Percentiles rank a stretch among this genome's conserved stretches.
Conservation (phyloP, 64 coral and sea anemone species). For the Montipora capricornis region DNA sequence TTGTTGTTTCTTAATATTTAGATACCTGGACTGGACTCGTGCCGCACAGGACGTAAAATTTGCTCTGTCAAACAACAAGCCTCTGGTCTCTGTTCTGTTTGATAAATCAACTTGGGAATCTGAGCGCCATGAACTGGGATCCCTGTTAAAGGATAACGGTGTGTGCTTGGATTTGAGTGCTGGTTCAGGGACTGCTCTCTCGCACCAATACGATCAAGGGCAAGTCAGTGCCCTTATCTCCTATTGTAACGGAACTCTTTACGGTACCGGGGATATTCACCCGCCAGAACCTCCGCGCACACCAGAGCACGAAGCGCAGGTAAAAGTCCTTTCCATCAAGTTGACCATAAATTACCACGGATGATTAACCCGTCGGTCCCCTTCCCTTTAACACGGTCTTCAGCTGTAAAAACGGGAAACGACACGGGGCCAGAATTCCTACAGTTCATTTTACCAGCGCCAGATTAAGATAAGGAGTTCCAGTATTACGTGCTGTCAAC, state of each 20-base stretch:
- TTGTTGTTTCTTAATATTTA: not conserved
- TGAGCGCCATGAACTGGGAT: constrained; percentile 47
- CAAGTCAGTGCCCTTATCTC: constrained; percentile 72
- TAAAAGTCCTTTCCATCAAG: not conserved
- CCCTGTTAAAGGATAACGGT: constrained; percentile 31
- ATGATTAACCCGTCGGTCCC: too few relatives aligned
- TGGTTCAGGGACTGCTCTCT: constrained; percentile 85
- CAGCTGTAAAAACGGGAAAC: too few relatives aligned
- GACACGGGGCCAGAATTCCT: too few relatives aligned
- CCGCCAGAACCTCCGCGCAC: constrained; percentile 87
- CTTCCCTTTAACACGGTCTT: too few relatives aligned
- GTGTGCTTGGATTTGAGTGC: constrained; percentile 79
- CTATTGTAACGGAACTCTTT: constrained; percentile 76
- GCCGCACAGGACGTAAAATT: constrained; percentile 56
- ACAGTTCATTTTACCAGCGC: too few relatives aligned
- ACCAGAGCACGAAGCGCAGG: constrained; percentile 75
- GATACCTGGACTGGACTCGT: constrained; percentile 70
- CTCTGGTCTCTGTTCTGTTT: constrained; percentile 63
- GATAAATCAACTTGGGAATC: constrained; percentile 61
- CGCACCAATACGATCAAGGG: constrained; percentile 87
- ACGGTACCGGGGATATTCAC: constrained; percentile 93
- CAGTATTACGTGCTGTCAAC: too few relatives aligned
- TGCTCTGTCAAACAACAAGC: constrained; percentile 58
- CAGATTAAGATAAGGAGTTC: too few relatives aligned
- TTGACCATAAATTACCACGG: too few relatives aligned